Percentiles rank a stretch among this genome's conserved stretches.
Evolutionary conservation across 2,888 invertebrate species (phyloP).

Genomic region (Acleris sparsana): DNA sequence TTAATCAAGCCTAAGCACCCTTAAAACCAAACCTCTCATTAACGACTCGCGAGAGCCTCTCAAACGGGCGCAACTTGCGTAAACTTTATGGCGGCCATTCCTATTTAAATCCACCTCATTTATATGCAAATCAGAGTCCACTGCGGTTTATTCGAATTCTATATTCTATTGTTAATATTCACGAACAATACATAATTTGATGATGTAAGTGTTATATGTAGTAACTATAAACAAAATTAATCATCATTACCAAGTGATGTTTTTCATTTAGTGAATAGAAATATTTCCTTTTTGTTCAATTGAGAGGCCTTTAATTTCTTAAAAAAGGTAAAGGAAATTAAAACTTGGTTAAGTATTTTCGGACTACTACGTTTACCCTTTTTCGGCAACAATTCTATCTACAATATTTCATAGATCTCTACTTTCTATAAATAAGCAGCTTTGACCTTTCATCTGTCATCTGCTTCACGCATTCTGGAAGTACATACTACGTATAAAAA

Average conservation of each 20-base stretch:
- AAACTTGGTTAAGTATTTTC: too few relatives aligned
- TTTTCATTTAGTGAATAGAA: too few relatives aligned
- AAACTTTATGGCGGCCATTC: slow-evolving; percentile 9
- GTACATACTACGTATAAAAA: too few relatives aligned
- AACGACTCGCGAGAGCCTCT: slow-evolving; percentile 12
- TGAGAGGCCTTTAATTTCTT: too few relatives aligned
- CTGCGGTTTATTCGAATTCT: slow-evolving; percentile 5
- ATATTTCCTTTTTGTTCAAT: too few relatives aligned
- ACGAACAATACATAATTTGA: background rate
- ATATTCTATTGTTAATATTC: slow-evolving; percentile 2
- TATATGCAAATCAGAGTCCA: slow-evolving; percentile 12
- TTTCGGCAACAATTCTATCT: too few relatives aligned
- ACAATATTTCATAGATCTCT: too few relatives aligned
- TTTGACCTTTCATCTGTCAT: too few relatives aligned
- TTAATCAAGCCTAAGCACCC: background rate
- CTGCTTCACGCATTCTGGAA: too few relatives aligned
- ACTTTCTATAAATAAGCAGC: too few relatives aligned
- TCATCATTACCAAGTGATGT: background rate
- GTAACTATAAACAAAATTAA: background rate
- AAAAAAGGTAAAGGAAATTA: too few relatives aligned
- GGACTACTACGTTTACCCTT: too few relatives aligned
- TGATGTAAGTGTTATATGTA: background rate
- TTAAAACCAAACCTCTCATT: slow-evolving; percentile 14
- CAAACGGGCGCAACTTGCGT: slow-evolving; percentile 1
- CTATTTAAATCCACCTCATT: slow-evolving; percentile 14